Evolutionary conservation across 2,888 invertebrate species (phyloP), one percentile per base, ranked within the genome.

Genomic region (Heliconius erato): DNA sequence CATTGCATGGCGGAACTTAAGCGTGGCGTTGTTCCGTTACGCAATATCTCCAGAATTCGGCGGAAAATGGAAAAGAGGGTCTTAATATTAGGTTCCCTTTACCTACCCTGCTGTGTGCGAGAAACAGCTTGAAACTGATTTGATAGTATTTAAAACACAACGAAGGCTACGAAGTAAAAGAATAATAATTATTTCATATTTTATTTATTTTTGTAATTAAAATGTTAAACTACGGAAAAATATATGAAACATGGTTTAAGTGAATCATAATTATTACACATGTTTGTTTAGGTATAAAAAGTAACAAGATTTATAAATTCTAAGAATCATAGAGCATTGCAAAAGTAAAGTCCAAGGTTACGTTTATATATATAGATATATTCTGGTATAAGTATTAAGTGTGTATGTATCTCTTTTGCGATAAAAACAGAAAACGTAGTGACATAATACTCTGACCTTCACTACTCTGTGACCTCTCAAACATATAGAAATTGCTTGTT

Each of bases 341-440:
- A 72, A 72, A 26, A 72, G 69, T 23, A 40, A 40, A 35, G 9
- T 44, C 16, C 44, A 72, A 72, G 72, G 72, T 26, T 49, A 69
- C 40, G n/a, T 40, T 5, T 40, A 19, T 32, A 32, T 32, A 32
- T 32, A 68, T 28, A 67, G 14, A 49, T 49, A 49, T 49, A n/a
- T n/a, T n/a, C n/a, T n/a, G n/a, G n/a, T n/a, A n/a, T n/a, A n/a
- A n/a, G n/a, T n/a, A n/a, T n/a, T n/a, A n/a, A n/a, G n/a, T n/a
- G 4, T n/a, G 54, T 54, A 9, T 9, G 19, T 54, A 54, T 54
- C 54, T 71, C 12, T 4, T 12, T 71, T 4, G 71, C 3, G 71
- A 72, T 26, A 16, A 44, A 72, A 40, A 68, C 68, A 32, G 32
- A 69, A 40, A n/a, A 71, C 12, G 14, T 14, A n/a, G n/a, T 40